A percentile compares a stretch with the other conserved stretches of the same genome.
phyloP scores from a whole-genome alignment of 2,888 invertebrate genomes.

The Papilio gigon region DNA sequence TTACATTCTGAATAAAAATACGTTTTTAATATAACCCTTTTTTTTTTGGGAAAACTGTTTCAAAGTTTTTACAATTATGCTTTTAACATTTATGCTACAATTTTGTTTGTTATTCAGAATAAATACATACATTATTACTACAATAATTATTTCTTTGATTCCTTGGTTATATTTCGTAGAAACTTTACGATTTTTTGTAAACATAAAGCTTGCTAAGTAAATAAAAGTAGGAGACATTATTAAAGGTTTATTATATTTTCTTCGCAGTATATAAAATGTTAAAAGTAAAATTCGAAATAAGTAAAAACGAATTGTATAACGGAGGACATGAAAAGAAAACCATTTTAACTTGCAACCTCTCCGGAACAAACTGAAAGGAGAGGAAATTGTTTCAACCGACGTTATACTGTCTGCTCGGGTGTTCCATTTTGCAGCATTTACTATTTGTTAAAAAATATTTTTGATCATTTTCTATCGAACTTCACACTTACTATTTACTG shows the following conservation, averaged over 20 bases:
- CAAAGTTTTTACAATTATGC: neutral
- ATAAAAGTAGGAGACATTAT: neutral
- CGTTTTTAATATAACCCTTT: neutral
- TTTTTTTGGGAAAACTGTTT: neutral
- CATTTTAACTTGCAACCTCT: conserved; percentile 25
- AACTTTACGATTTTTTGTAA: neutral
- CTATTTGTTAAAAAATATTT: conserved; percentile 12
- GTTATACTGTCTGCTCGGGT: conserved; percentile 14
- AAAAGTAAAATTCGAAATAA: conserved; percentile 15
- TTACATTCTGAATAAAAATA: neutral
- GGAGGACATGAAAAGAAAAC: conserved; percentile 24
- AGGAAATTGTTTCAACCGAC: conserved; percentile 26
- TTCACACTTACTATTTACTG: neutral
- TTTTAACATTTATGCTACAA: no score
- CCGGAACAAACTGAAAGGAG: conserved; percentile 24
- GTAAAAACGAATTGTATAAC: conserved; percentile 14
- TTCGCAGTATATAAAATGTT: neutral
- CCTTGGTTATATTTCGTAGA: neutral
- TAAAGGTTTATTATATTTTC: neutral
- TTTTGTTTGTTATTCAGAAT: no score
- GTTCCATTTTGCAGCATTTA: conserved; percentile 7
- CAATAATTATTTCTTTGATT: no score
- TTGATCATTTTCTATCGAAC: neutral
- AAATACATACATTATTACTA: neutral
- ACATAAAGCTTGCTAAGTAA: neutral